Evolutionary conservation across 1,140 invertebrate species (phyloP).

Genomic region (Lasaia peninsularis): DNA sequence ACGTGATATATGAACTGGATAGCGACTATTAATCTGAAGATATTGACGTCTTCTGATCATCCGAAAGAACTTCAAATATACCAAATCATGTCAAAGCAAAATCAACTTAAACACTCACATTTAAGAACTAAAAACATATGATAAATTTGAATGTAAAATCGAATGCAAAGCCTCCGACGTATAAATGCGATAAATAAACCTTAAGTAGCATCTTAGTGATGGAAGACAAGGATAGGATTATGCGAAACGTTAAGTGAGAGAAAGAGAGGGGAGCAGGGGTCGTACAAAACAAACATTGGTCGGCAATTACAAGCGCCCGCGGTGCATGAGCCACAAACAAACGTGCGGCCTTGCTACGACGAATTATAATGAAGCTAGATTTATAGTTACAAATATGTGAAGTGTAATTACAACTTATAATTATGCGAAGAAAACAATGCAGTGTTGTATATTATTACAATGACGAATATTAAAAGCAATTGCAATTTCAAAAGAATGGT

Average conservation of each 20-base stretch:
- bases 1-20: slow-evolving; percentile 54
- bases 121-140: slow-evolving; percentile 28
- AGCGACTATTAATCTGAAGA: slow-evolving; percentile 53
- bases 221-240: slow-evolving; percentile 26
- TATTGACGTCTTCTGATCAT: slow-evolving; percentile 39
- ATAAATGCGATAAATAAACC: slow-evolving; percentile 58
- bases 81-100: slow-evolving; percentile 18
- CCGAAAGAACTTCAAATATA: slow-evolving; percentile 21
- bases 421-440: not conserved
- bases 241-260: slow-evolving; percentile 14
- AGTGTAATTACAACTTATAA: not conserved
- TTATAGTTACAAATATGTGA: slow-evolving; percentile 1
- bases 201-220: slow-evolving; percentile 46
- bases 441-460: too few relatives aligned
- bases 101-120: slow-evolving; percentile 12
- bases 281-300: slow-evolving; percentile 66
- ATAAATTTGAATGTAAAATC: slow-evolving; percentile 23
- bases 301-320: slow-evolving; percentile 62
- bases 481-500: too few relatives aligned
- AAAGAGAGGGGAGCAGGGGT: slow-evolving; percentile 42
- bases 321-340: slow-evolving; percentile 40
- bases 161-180: slow-evolving; percentile 25
- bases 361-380: slow-evolving; percentile 27
- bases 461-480: too few relatives aligned
- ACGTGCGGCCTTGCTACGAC: slow-evolving; percentile 35